These are phyloP conservation scores for Drosophila willistoni DNA, from an alignment of 1,140 invertebrate genomes.

Conservation along the genomic window DNA sequence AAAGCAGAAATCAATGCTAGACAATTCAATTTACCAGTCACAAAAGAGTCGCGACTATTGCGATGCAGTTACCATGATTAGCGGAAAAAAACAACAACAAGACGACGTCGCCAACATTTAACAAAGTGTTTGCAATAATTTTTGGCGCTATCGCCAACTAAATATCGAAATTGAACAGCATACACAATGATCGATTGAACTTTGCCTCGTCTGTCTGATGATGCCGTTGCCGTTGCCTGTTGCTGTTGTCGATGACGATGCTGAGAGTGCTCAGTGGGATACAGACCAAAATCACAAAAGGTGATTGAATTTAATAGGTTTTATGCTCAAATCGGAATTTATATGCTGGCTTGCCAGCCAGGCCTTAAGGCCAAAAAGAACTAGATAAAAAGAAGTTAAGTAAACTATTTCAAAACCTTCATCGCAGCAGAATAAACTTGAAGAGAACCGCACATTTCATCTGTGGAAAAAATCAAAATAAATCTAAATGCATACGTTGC, in stretches of 20 bases:
- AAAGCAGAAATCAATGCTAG: conserved; percentile 51
- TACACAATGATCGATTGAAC: conserved; percentile 76
- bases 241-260: conserved; percentile 29
- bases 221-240: conserved; percentile 13
- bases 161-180: conserved; percentile 62
- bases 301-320: conserved; percentile 71
- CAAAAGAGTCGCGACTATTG: conserved; percentile 53
- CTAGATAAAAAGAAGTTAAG: neutral
- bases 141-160: conserved; percentile 71
- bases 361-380: conserved; percentile 5
- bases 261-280: conserved; percentile 32
- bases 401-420: conserved; percentile 3
- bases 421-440: too few relatives aligned
- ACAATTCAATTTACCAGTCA: conserved; percentile 77
- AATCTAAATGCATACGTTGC: too few relatives aligned
- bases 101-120: conserved; percentile 64
- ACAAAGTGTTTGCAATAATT: conserved; percentile 81
- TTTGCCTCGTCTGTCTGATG: conserved; percentile 49
- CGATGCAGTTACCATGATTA: conserved; percentile 67
- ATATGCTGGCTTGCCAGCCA: conserved; percentile 19
- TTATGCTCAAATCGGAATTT: conserved; percentile 25
- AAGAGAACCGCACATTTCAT: too few relatives aligned
- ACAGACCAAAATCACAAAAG: conserved; percentile 57
- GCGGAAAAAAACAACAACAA: conserved; percentile 1
- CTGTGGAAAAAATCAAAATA: too few relatives aligned